phyloP scores from a whole-genome alignment of 2,888 invertebrate genomes.

The Tridacna gigas region DNA sequence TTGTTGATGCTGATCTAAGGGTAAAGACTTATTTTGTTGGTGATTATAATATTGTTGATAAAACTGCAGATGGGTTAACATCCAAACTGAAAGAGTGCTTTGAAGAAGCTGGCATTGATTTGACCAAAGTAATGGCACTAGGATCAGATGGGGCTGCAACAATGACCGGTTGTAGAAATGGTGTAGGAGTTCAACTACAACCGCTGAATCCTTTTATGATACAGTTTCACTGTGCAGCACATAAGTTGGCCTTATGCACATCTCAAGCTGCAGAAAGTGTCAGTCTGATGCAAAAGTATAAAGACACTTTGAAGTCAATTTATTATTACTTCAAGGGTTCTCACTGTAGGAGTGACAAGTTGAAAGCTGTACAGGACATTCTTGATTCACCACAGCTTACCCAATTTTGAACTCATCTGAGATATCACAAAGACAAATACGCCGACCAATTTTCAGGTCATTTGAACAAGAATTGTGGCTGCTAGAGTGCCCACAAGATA shows the following conservation, averaged over 20 bases:
- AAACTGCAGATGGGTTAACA: slow-evolving; percentile 21
- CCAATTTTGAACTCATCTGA: too few relatives aligned
- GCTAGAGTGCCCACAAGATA: too few relatives aligned
- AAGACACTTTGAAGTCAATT: slow-evolving; percentile 30
- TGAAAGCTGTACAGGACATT: slow-evolving; percentile 22
- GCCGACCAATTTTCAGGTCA: too few relatives aligned
- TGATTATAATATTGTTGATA: slow-evolving; percentile 26
- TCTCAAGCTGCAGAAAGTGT: slow-evolving; percentile 27
- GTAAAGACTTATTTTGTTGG: slow-evolving; percentile 13
- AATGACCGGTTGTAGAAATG: slow-evolving; percentile 36
- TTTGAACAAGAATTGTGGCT: too few relatives aligned
- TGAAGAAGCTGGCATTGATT: background rate
- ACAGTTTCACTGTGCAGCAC: slow-evolving; percentile 42
- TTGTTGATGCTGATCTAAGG: background rate
- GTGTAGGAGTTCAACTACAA: slow-evolving; percentile 18
- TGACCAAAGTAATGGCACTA: slow-evolving; percentile 12
- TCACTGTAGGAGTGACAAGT: slow-evolving; percentile 18
- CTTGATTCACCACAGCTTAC: slow-evolving; percentile 30
- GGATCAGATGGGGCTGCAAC: slow-evolving; percentile 15
- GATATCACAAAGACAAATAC: too few relatives aligned
- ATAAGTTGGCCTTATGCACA: slow-evolving; percentile 29
- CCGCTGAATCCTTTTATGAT: slow-evolving; percentile 31
- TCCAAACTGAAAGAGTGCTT: slow-evolving; percentile 13
- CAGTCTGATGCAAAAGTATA: slow-evolving; percentile 9
- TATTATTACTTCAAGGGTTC: slow-evolving; percentile 28